These are phyloP conservation scores for Kuschelorhynchus macadamiae DNA, from an alignment of 2,888 invertebrate species.

Conservation along the genomic window DNA sequence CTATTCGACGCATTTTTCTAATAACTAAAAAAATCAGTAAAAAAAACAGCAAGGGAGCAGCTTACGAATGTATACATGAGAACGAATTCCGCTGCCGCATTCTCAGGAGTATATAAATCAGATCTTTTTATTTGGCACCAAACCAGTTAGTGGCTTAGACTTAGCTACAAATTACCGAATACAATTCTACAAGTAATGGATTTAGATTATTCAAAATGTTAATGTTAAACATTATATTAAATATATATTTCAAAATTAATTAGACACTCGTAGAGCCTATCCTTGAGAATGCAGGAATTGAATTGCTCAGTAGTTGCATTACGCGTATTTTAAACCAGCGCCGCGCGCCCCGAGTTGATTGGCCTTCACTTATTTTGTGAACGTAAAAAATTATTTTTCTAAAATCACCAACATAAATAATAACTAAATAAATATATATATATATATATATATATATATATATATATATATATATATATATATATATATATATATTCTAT, in stretches of 20 bases:
- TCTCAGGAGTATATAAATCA: slow-evolving; percentile 15
- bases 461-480: too few species aligned
- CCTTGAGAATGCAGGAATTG: slow-evolving; percentile 35
- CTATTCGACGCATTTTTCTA: too few species aligned
- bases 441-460: too few species aligned
- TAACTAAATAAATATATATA: too few species aligned
- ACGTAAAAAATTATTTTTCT: too few species aligned
- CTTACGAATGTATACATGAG: too few species aligned
- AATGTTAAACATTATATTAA: slow-evolving; percentile 21
- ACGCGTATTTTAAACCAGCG: slow-evolving; percentile 11
- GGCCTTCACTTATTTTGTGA: too few species aligned
- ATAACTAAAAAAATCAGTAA: too few species aligned
- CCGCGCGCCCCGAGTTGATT: too few species aligned
- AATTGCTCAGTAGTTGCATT: slow-evolving; percentile 28
- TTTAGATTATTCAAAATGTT: slow-evolving; percentile 30
- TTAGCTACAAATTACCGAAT: background rate
- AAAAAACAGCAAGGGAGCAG: too few species aligned
- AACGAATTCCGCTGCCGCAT: slow-evolving; percentile 6
- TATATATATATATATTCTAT: too few species aligned
- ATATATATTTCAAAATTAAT: slow-evolving; percentile 29
- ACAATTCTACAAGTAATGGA: slow-evolving; percentile 36
- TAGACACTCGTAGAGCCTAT: slow-evolving; percentile 16
- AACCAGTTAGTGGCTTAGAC: slow-evolving; percentile 17
- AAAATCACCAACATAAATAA: too few species aligned
- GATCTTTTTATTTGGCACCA: slow-evolving; percentile 23